phyloP scores from a whole-genome alignment of 1,140 invertebrate genomes.

The Bombus polaris region DNA sequence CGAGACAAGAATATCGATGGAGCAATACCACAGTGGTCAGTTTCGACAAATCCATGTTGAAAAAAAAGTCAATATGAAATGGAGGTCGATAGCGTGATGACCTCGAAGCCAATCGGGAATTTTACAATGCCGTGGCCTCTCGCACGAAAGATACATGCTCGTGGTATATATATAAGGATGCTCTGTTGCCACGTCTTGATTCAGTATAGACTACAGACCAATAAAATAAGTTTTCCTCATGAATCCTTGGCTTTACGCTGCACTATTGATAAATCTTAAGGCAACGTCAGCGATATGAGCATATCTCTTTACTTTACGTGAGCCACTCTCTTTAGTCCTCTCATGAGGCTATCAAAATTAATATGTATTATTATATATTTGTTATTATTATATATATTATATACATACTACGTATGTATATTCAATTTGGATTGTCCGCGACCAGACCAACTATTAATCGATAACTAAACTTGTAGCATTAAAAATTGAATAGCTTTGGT shows the following conservation, averaged over 20 bases:
- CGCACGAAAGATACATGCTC: constrained; percentile 23
- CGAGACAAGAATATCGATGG: constrained; percentile 29
- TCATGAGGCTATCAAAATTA: too few species aligned
- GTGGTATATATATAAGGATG: constrained; percentile 15
- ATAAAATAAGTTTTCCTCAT: constrained; percentile 39
- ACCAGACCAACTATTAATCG: too few species aligned
- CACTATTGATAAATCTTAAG: constrained; percentile 29
- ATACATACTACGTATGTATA: not conserved
- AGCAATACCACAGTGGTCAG: constrained; percentile 21
- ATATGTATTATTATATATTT: too few species aligned
- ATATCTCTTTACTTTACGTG: constrained; percentile 65
- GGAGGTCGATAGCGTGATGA: constrained; percentile 63
- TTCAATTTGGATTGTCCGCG: not conserved
- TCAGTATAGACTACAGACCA: constrained; percentile 32
- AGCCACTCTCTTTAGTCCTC: not conserved
- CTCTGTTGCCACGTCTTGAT: constrained; percentile 55
- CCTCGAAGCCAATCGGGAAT: constrained; percentile 67
- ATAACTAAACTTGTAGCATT: not conserved
- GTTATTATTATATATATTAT: not conserved
- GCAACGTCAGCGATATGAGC: constrained; percentile 46
- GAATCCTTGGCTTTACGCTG: not conserved
- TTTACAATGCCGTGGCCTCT: constrained; percentile 64
- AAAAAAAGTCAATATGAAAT: constrained; percentile 35
- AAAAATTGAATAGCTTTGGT: not conserved
- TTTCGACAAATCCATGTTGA: constrained; percentile 50